Percentiles rank a stretch among this genome's conserved stretches.
Evolutionary conservation across 2,888 invertebrate species (phyloP).

Genomic region (Melangyna quadrimaculata): DNA sequence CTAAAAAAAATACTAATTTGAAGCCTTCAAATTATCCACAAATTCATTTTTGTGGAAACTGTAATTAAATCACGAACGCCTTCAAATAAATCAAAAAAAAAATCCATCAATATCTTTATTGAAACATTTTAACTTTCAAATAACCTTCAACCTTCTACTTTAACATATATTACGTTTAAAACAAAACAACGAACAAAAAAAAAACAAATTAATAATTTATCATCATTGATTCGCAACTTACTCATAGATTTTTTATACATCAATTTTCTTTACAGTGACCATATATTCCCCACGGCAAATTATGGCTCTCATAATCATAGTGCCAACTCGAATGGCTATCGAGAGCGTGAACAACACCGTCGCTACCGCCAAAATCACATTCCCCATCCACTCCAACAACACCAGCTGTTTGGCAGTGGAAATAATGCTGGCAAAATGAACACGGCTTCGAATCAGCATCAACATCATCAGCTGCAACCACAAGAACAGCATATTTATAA

Average conservation of each 20-base stretch:
- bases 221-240: not conserved
- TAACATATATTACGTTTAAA: not conserved
- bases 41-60: not conserved
- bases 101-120: not conserved
- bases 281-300: slow-evolving; percentile 77
- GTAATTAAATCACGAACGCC: slow-evolving; percentile 13
- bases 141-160: slow-evolving; percentile 21
- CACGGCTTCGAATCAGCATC: slow-evolving; percentile 43
- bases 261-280: slow-evolving; percentile 74
- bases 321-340: slow-evolving; percentile 41
- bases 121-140: slow-evolving; percentile 10
- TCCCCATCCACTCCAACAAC: slow-evolving; percentile 10
- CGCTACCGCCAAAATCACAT: slow-evolving; percentile 73
- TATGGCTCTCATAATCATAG: slow-evolving; percentile 76
- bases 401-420: slow-evolving; percentile 25
- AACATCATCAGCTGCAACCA: not conserved
- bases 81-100: slow-evolving; percentile 6
- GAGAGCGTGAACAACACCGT: slow-evolving; percentile 73
- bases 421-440: slow-evolving; percentile 61
- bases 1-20: not conserved
- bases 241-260: not conserved
- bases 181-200: not conserved
- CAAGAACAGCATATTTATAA: slow-evolving; percentile 75
- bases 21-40: slow-evolving; percentile 1
- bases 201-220: slow-evolving; percentile 6